phyloP scores from a whole-genome alignment of 2,888 invertebrate genomes.

The Cyclophora albipunctata region DNA sequence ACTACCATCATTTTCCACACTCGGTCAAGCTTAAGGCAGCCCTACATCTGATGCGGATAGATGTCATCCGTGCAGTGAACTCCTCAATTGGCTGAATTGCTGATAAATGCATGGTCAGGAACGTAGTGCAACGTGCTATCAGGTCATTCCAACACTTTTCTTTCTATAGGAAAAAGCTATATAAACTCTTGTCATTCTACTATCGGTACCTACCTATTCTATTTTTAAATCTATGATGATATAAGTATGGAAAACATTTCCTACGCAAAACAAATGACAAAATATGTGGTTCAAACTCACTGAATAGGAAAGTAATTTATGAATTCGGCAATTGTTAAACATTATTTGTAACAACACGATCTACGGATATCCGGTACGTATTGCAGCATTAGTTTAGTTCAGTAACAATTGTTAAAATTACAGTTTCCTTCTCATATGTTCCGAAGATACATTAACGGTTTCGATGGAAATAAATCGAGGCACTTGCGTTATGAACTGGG shows the following conservation, averaged over 20 bases:
- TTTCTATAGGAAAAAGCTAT: too few relatives aligned
- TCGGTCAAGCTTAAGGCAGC: neutral
- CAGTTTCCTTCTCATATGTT: conserved; percentile 9
- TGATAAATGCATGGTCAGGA: conserved; percentile 7
- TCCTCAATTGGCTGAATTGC: conserved; percentile 36
- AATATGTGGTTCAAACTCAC: too few relatives aligned
- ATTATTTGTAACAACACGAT: neutral
- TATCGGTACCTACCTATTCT: too few relatives aligned
- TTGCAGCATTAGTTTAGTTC: conserved; percentile 8
- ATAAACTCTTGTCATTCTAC: too few relatives aligned
- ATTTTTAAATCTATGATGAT: too few relatives aligned
- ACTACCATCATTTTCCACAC: too few relatives aligned
- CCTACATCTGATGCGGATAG: conserved; percentile 21
- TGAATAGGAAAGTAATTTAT: too few relatives aligned
- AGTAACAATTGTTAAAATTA: conserved; percentile 32
- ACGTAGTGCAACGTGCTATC: conserved; percentile 9
- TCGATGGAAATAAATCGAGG: conserved; percentile 4
- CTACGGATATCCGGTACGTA: conserved; percentile 25
- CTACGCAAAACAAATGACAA: too few relatives aligned
- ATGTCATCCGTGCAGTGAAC: conserved; percentile 35
- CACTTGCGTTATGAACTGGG: neutral
- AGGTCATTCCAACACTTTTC: neutral
- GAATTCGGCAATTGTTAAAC: too few relatives aligned
- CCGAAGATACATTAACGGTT: conserved; percentile 8
- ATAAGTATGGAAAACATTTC: too few relatives aligned